Percentiles rank a stretch among this genome's conserved stretches.
Conservation (phyloP, 1,140 invertebrate species). For the Centruroides sculpturatus region DNA sequence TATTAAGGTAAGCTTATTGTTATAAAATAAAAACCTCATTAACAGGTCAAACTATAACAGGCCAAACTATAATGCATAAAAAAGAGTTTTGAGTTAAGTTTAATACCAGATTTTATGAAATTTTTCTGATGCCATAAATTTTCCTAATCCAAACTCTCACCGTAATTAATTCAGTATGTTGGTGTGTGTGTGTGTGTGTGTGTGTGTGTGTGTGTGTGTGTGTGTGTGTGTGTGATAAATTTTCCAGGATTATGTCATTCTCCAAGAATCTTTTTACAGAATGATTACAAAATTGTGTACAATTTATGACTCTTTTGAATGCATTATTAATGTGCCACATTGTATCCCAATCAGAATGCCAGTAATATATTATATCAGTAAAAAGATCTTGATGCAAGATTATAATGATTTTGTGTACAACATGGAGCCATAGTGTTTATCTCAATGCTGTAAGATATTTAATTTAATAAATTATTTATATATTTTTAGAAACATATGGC, state of each 20-base stretch:
- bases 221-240: too few species aligned
- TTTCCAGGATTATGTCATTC: too few species aligned
- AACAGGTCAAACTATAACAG: neutral
- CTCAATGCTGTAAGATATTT: neutral
- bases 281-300: too few species aligned
- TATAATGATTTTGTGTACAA: neutral
- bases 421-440: too few species aligned
- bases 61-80: neutral
- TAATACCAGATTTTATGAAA: neutral
- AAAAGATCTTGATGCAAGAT: neutral
- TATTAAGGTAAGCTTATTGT: constrained; percentile 9
- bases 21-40: neutral
- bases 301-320: too few species aligned
- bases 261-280: too few species aligned
- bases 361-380: too few species aligned
- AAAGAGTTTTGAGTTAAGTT: neutral
- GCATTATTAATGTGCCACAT: too few species aligned
- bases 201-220: too few species aligned
- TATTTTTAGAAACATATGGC: constrained; percentile 15
- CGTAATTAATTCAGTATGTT: neutral
- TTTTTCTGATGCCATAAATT: neutral
- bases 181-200: too few species aligned
- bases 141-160: neutral
- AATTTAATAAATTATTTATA: neutral
- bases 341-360: too few species aligned